Base-by-base conservation (phyloP, 2,797 vertebrate species). In the Telmatherina bonti region DNA sequence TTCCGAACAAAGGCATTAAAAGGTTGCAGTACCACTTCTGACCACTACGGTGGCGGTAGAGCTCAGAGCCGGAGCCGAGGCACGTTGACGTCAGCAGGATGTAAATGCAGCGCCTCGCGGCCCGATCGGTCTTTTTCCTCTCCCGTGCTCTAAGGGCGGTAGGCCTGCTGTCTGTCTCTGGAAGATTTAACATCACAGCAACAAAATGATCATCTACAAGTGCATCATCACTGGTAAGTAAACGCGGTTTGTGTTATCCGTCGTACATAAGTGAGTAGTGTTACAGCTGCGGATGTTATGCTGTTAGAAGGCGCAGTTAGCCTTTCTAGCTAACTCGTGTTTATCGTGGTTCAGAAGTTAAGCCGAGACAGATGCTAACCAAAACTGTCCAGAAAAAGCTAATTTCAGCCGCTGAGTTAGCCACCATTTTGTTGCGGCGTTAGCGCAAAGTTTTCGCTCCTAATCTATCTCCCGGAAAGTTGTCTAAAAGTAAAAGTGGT, bases 121-220 rank as follows among this genome's bases (percentile, higher is more conserved):
- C 57, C 53, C 4, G 6, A 0, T 76, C 88, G 85, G 2, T 85
- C 91, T 91, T 93, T 93, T 88, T 59, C 72, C 72, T 79, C 72
- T 83, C 58, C 60, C 11, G 71, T 68, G 62, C 72, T 29, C 56
- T 53, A 20, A 12, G 70, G 74, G 70, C 64, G 70, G 73, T 66
- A n/a, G 82, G 70, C 59, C 67, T 58, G 11, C 5, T 0, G 63
- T 81, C 59, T 74, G 41, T 79, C 55, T 75, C 78, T 29, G 71
- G 64, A 69, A 65, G 30, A 56, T 7, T n/a, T 20, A 76, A 69
- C 86, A 78, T 16, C 81, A 4, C 72, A 81, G 5, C 73, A 18
- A 29, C 75, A 87, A 81, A 81, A 94, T 94, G 93, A 89, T 89
- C 64, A 91, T 89, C 89, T 93, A 87, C 81, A 92, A 62, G 84